Evolutionary conservation across 2,797 vertebrate genomes (phyloP), one percentile per base, ranked within the genome.

Genomic region (Eulemur rubriventer): DNA sequence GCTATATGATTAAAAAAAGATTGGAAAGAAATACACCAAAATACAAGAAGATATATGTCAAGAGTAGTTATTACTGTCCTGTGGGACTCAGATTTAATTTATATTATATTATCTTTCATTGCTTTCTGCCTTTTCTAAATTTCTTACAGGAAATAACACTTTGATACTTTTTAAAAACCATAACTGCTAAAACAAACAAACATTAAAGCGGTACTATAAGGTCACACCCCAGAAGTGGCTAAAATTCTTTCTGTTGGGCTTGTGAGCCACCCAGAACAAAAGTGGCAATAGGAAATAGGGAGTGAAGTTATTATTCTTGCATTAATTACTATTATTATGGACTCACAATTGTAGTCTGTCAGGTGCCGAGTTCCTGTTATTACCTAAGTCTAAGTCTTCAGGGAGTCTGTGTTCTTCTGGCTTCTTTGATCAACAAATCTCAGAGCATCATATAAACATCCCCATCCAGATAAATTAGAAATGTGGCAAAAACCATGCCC

Each of bases 311-410:
- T 96, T 96, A 92, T 96, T 85, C 50, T 96, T 91, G 18, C 73
- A 94, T 96, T 97, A 97, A 98, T 97, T 96, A 97, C 96, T 97
- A 48, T 97, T 81, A 97, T 98, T 95, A 95, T 26, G 38, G 50
- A 89, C 24, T 20, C 65, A 85, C 95, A 93, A 95, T 96, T 97
- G 94, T 33, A 93, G 84, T 81, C 61, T 95, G 67, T 55, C 12
- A 1, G 65, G 61, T 69, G 24, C 93, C 0, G 26, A 96, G 95
- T 96, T 97, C 96, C 97, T 97, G 95, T 97, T 94, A 85, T 96
- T 97, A 82, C 80, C 57, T 88, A 33, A 84, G 82, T 52, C 72
- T 80, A 69, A 76, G 55, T 89, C 82, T 89, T 86, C 20, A 43
- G 75, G 50, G 67, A 95, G 38, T 9, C 75, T 86, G 52, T 79